phyloP scores from a whole-genome alignment of 1,140 invertebrate genomes.

The Adoxophyes honmai region DNA sequence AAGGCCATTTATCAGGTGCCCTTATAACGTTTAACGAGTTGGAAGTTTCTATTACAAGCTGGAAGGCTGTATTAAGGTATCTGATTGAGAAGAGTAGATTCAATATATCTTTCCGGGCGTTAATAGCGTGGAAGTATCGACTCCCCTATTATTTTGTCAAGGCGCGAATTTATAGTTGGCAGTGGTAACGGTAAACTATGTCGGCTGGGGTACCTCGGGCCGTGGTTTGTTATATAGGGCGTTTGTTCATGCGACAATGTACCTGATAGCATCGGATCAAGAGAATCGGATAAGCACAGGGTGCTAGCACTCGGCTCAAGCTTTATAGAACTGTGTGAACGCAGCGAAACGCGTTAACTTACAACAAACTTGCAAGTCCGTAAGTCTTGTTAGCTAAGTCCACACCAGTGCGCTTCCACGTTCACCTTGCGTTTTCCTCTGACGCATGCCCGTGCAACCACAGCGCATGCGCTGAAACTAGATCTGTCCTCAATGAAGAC shows the following conservation, averaged over 20 bases:
- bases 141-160: conserved; percentile 74
- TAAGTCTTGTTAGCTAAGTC: no score
- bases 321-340: no score
- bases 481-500: no score
- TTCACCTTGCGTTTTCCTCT: no score
- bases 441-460: no score
- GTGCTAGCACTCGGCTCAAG: background rate
- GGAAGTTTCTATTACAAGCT: conserved; percentile 50
- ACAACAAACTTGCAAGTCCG: no score
- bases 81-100: conserved; percentile 64
- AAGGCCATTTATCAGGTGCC: conserved; percentile 11
- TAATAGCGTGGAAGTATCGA: conserved; percentile 66
- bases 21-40: conserved; percentile 15
- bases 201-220: conserved; percentile 41
- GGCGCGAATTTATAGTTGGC: conserved; percentile 65
- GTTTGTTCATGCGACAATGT: conserved; percentile 19
- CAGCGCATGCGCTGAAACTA: no score
- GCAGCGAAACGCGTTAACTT: no score
- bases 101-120: conserved; percentile 71
- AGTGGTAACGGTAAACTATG: conserved; percentile 54
- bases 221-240: conserved; percentile 46
- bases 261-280: conserved; percentile 12
- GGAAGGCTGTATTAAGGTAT: conserved; percentile 64
- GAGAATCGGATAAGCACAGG: conserved; percentile 8
- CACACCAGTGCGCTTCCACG: no score